phyloP scores from a whole-genome alignment of 2,888 invertebrate genomes.

The Odontocolon sp. region DNA sequence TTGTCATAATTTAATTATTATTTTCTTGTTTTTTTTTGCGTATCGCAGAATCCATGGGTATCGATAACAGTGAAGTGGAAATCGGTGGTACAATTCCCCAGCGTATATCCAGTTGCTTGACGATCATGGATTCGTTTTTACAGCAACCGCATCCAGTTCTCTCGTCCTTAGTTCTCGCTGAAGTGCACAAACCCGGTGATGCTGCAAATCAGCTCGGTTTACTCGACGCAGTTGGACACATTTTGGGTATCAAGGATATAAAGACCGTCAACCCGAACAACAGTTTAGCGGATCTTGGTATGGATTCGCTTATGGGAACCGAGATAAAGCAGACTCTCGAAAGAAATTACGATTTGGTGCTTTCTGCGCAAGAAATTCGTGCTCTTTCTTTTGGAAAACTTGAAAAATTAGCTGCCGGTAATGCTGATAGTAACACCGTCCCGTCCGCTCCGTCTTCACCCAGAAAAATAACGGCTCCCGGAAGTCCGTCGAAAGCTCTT shows the following conservation, averaged over 20 bases:
- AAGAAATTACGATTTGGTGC: conserved; percentile 93
- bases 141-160: conserved; percentile 93
- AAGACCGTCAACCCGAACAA: conserved; percentile 89
- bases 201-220: conserved; percentile 85
- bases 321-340: conserved; percentile 98
- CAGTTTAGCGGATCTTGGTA: conserved; percentile 95
- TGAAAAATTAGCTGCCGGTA: conserved; percentile 82
- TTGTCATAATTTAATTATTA: neutral
- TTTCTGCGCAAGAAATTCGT: conserved; percentile 96
- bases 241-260: conserved; percentile 94
- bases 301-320: conserved; percentile 99
- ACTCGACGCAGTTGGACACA: conserved; percentile 92
- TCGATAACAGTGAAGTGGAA: conserved; percentile 93
- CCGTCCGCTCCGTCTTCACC: conserved; percentile 64
- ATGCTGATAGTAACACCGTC: conserved; percentile 64
- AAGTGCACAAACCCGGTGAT: conserved; percentile 87
- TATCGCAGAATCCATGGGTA: conserved; percentile 89
- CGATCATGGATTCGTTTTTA: conserved; percentile 93
- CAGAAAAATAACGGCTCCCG: conserved; percentile 79
- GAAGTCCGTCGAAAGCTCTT: conserved; percentile 75
- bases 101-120: conserved; percentile 95
- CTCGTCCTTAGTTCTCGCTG: conserved; percentile 93
- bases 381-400: conserved; percentile 90
- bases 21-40: neutral
- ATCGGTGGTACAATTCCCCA: conserved; percentile 98